Base-by-base conservation (phyloP, 1,140 invertebrate species). In the Aphaenogaster floridana region DNA sequence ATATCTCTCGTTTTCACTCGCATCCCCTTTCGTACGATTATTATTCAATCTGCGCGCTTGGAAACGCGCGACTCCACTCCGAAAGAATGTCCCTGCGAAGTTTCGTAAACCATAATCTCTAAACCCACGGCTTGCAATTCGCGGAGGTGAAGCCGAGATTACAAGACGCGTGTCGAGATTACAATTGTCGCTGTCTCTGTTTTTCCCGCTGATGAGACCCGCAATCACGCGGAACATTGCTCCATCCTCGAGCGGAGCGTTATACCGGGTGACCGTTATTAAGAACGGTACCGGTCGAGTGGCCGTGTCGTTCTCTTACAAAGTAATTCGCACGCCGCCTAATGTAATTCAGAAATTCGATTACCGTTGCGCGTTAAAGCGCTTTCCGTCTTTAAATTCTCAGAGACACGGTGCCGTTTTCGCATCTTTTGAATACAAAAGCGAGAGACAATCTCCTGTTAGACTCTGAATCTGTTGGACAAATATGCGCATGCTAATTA, bases 271-370 rank as follows among this genome's bases (percentile, higher is more conserved):
- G 83, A 89, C 89, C 87, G 87, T 90, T 91, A 88, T n/a, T 68
- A 64, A 42, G 61, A 90, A 90, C 81, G 81, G 90, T 90, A 86
- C 74, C n/a, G n/a, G 36, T 48, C 36, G 59, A 77, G 36, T 80
- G 71, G 13, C 66, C 52, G 45, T 59, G 63, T 74, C 85, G 80
- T 39, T 39, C 13, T 57, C 45, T 39, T 2, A 11, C 39, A 69
- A 79, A 15, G 86, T 78, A 77, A 90, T 88, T 90, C 89, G 59
- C 89, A 83, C 77, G 72, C 39, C 63, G 52, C 52, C 42, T 71
- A 80, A 77, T 90, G 86, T 63, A 88, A 90, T 90, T 90, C 89
- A 90, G 59, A 86, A 88, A 80, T 90, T 90, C 86, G 89, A 90
- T 90, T 90, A 90, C 89, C 89, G 89, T 90, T 90, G 86, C 80